Evolutionary conservation across 35 echinoderm and acorn worm species (phyloP), one percentile per base, ranked within the genome.

Genomic region (Amphiura filiformis): DNA sequence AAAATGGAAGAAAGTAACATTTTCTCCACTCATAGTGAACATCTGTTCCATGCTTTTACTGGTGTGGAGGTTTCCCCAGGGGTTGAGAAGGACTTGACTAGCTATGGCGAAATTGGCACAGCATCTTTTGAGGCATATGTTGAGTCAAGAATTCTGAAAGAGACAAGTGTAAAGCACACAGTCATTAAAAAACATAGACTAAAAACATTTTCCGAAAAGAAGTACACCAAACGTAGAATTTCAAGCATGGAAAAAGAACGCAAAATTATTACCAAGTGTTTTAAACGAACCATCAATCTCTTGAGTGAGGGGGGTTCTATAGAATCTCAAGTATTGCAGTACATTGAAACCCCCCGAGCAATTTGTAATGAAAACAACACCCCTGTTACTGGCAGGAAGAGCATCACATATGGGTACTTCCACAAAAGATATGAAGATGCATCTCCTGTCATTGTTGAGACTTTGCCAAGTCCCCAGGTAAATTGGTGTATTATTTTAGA

Each of bases 171-270:
- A 23, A 57, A 79, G 0, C 84, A 85, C 37, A 39, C 75, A 35
- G 75, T 37, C 44, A 78, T 75, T 37, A 31, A 76, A 44, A 85
- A 79, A 57, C 34, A 85, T 18, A 91, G 84, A 49, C 65, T 91
- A 37, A 75, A 65, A 85, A 91, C 89, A 36, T 91, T 91, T 79
- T 36, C 89, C 1, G 39, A 57, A 13, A 57, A 90, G 36, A 90
- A 90, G 31, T 37, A 83, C 0, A 0, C 80, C 13, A 35, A 76
- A 13, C 44, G 88, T 0, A 49, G 37, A n/a, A 82, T 49, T 36
- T 35, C 82, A 75, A 35, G 75, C 18, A 47, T 47, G 41, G 41
- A 47, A 40, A 90, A 84, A 36, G 88, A 90, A 35, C 82, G 82
- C 34, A 28, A 35, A 31, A 31, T 90, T 4, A 90, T 76, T 14